phyloP scores from a whole-genome alignment of 2,888 invertebrate species.

The Adelphocoris suturalis region DNA sequence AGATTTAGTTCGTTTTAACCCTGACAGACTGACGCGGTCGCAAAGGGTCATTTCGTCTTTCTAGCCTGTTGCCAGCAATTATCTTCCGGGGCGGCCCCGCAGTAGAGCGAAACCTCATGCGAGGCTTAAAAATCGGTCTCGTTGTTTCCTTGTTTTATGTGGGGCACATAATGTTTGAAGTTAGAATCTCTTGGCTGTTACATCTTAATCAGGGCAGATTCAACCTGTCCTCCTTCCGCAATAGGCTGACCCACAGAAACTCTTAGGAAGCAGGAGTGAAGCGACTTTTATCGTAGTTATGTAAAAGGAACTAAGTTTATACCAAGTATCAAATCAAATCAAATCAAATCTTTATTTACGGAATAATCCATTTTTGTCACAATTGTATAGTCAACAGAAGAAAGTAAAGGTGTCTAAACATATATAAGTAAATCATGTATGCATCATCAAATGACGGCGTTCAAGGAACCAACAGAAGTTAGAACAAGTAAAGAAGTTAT shows the following conservation, averaged over 20 bases:
- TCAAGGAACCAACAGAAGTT: too few species aligned
- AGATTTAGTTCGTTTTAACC: not conserved
- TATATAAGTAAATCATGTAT: too few species aligned
- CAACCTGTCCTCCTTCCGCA: not conserved
- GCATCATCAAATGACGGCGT: too few species aligned
- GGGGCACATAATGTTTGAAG: not conserved
- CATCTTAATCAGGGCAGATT: not conserved
- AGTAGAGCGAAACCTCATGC: not conserved
- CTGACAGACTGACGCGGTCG: not conserved
- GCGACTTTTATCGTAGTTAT: constrained; percentile 16
- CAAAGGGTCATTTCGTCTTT: not conserved
- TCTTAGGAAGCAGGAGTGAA: not conserved
- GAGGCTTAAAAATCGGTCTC: not conserved
- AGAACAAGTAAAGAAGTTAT: too few species aligned
- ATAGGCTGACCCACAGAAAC: not conserved
- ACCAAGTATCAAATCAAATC: too few species aligned
- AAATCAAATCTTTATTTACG: too few species aligned
- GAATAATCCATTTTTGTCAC: too few species aligned
- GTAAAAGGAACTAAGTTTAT: not conserved
- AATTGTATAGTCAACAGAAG: too few species aligned
- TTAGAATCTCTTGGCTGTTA: not conserved
- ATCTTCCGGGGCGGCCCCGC: not conserved
- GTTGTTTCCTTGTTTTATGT: not conserved
- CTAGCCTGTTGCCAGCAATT: not conserved
- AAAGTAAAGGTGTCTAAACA: too few species aligned